Conservation (phyloP, 2,888 invertebrate genomes). For the Epinotia brunnichana region DNA sequence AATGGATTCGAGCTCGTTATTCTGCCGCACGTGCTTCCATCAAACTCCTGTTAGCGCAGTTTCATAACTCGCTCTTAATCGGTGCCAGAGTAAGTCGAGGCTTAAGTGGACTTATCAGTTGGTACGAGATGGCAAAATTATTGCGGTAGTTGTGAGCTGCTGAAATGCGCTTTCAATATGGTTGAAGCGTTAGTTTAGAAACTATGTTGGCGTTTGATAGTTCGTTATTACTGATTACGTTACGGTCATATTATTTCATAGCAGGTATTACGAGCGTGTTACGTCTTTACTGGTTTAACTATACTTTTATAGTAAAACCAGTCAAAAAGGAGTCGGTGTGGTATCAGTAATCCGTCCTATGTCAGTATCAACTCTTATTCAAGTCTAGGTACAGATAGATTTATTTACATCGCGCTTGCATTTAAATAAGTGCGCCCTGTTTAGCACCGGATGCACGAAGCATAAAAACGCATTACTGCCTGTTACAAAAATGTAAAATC, state of each 20-base stretch:
- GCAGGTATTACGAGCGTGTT: too few species aligned
- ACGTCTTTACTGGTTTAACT: too few species aligned
- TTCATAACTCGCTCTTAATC: constrained; percentile 40
- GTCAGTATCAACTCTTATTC: too few species aligned
- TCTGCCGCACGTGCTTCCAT: constrained; percentile 24
- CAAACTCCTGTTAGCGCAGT: constrained; percentile 34
- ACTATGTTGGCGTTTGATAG: neutral
- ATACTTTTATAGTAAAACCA: too few species aligned
- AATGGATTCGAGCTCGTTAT: neutral
- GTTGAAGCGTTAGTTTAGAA: constrained; percentile 20
- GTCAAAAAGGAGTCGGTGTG: too few species aligned
- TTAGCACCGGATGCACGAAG: too few species aligned
- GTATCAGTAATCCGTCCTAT: too few species aligned
- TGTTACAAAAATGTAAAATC: too few species aligned
- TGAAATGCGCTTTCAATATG: constrained; percentile 34
- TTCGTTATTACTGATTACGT: neutral
- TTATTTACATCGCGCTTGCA: too few species aligned
- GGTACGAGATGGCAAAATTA: constrained; percentile 36
- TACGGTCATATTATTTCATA: neutral
- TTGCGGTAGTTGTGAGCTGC: constrained; percentile 34
- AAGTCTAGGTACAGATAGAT: too few species aligned
- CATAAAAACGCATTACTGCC: too few species aligned
- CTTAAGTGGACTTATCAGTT: constrained; percentile 42
- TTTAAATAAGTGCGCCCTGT: too few species aligned
- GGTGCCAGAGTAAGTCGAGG: constrained; percentile 23